Evolutionary conservation across 2,888 invertebrate species (phyloP), one percentile per base, ranked within the genome.

Genomic region (Harpalus rufipes): DNA sequence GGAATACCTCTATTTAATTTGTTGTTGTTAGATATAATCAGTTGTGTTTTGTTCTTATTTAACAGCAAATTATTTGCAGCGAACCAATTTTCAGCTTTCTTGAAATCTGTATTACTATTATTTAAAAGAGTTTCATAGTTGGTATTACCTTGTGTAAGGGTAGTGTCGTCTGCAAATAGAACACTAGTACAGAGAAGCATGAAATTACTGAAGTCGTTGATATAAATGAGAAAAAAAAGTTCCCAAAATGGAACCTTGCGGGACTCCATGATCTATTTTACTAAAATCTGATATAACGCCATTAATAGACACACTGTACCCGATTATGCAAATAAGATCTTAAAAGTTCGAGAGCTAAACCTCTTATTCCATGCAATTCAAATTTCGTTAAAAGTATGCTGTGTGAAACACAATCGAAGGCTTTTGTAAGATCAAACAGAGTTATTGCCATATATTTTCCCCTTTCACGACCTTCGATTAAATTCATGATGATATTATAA

Each of bases 301-400:
- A n/a, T 65, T 12, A 25, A 10, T 12, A 32, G 8, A 32, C 65
- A 65, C 65, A 32, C 8, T 65, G 65, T 4, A 32, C 7, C 5
- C 25, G 8, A 65, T 65, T 32, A 25, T 65, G 12, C 14, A 65
- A 65, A 32, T 65, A 65, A 1, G 65, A 65, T 39, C 39, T 65
- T 6, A 65, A n/a, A 65, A 65, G 10, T 10, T 12, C 10, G 7
- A 32, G 25, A n/a, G 12, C 7, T 7, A 21, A 1, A 25, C 6
- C 65, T 65, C 10, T 32, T 14, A 65, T 32, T 0, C 65, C 65
- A n/a, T 65, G 39, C n/a, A 12, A 65, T 65, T 65, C 65, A 7
- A 65, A 8, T 39, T 65, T 65, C 8, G 2, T 10, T n/a, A 65
- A 32, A n/a, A 65, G n/a, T n/a, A 65, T 32, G 7, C n/a, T 12